A percentile compares a stretch with the other conserved stretches of the same genome.
Evolutionary conservation across 1,140 invertebrate species (phyloP).

Genomic region (Theocolax elegans): DNA sequence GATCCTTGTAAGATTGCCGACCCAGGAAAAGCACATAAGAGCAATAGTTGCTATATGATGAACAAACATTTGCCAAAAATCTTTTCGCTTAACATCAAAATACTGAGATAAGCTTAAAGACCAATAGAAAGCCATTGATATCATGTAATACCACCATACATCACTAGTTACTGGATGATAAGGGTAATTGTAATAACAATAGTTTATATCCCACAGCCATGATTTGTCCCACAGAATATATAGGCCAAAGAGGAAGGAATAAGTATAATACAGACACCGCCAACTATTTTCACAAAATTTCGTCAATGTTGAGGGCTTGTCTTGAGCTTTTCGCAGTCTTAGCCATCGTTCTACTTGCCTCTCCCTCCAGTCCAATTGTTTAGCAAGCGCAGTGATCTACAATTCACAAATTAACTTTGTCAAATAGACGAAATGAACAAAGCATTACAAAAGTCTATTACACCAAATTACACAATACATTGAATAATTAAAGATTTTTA

Average conservation of each 20-base stretch:
- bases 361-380: conserved; percentile 88
- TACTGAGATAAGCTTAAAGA: conserved; percentile 93
- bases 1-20: conserved; percentile 91
- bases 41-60: conserved; percentile 94
- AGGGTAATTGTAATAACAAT: conserved; percentile 87
- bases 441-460: neutral
- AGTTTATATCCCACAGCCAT: conserved; percentile 93
- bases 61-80: conserved; percentile 98
- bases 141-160: conserved; percentile 97
- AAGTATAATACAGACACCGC: conserved; percentile 88
- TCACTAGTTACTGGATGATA: conserved; percentile 76
- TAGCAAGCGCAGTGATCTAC: conserved; percentile 81
- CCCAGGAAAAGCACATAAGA: conserved; percentile 92
- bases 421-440: neutral
- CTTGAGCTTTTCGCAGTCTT: conserved; percentile 81
- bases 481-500: conserved; percentile 51
- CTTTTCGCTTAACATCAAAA: conserved; percentile 91
- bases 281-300: conserved; percentile 94
- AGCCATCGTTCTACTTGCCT: conserved; percentile 92
- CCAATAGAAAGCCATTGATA: conserved; percentile 96
- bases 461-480: too few relatives aligned
- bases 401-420: conserved; percentile 43
- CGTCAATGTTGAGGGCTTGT: conserved; percentile 87
- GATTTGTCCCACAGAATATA: conserved; percentile 90
- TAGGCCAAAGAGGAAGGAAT: conserved; percentile 85